Conservation (phyloP, 2,113 vertebrate species). For the Polypterus bichir region DNA sequence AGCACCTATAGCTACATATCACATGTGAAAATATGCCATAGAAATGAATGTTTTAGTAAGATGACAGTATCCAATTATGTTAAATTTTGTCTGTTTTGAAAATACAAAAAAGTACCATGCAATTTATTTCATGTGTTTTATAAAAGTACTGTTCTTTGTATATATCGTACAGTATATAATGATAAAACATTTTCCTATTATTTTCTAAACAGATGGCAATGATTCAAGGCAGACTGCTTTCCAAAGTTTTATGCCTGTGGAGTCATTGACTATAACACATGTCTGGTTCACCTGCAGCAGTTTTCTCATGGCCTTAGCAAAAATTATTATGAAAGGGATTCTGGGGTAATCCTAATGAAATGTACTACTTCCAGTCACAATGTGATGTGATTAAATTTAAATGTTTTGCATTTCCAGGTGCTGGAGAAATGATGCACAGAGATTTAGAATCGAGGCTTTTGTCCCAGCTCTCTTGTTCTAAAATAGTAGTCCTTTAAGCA, state of each 20-base stretch:
- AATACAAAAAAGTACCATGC: too few relatives aligned
- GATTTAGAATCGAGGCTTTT: constrained; percentile 17
- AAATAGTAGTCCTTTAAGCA: too few relatives aligned
- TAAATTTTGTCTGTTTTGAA: too few relatives aligned
- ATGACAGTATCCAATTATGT: too few relatives aligned
- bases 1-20: too few relatives aligned
- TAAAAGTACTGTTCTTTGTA: too few relatives aligned
- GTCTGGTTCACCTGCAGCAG: constrained; percentile 29
- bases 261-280: constrained; percentile 10
- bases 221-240: constrained; percentile 3
- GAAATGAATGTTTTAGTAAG: too few relatives aligned
- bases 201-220: constrained; percentile 20
- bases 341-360: constrained; percentile 46
- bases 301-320: constrained; percentile 11
- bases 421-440: constrained; percentile 16
- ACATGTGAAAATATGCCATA: too few relatives aligned
- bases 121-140: too few relatives aligned
- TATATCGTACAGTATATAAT: too few relatives aligned
- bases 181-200: too few relatives aligned
- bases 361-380: constrained; percentile 24
- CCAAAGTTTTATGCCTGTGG: constrained; percentile 1
- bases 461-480: neutral
- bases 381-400: constrained; percentile 33
- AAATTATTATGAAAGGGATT: constrained; percentile 27
- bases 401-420: constrained; percentile 31